phyloP scores from a whole-genome alignment of 1,140 invertebrate species.

The Zaprionus ornatus region DNA sequence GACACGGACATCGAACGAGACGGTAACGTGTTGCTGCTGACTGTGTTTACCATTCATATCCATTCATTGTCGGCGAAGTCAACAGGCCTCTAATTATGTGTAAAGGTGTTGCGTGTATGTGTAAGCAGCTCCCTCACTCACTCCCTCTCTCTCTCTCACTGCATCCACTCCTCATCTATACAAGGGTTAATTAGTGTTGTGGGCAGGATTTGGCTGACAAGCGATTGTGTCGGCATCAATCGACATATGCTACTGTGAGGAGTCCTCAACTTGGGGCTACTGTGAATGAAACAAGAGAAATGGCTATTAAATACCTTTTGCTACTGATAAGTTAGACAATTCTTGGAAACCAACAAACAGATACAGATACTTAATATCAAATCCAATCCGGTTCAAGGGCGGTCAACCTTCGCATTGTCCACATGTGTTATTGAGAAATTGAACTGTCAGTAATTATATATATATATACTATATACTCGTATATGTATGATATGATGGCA shows the following conservation, averaged over 20 bases:
- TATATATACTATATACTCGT: neutral
- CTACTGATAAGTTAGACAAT: slow-evolving; percentile 6
- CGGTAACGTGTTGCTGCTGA: slow-evolving; percentile 34
- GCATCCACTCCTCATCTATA: slow-evolving; percentile 20
- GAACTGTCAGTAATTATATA: slow-evolving; percentile 21
- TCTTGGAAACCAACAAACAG: neutral
- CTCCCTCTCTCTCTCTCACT: slow-evolving; percentile 12
- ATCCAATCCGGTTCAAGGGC: slow-evolving; percentile 4
- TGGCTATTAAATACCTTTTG: neutral
- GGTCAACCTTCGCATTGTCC: neutral
- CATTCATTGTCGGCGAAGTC: slow-evolving; percentile 64
- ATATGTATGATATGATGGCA: neutral
- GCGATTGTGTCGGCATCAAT: slow-evolving; percentile 38
- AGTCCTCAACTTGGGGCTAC: slow-evolving; percentile 13
- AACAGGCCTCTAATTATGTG: slow-evolving; percentile 79
- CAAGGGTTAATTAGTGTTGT: slow-evolving; percentile 68
- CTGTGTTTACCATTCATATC: slow-evolving; percentile 66
- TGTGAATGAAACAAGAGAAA: neutral
- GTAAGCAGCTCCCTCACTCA: slow-evolving; percentile 8
- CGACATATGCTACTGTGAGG: slow-evolving; percentile 34
- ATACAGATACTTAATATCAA: neutral
- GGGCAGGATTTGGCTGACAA: slow-evolving; percentile 39
- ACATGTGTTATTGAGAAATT: slow-evolving; percentile 5
- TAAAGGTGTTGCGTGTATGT: slow-evolving; percentile 66
- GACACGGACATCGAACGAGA: neutral